These are phyloP conservation scores for Myotis planiceps DNA, from an alignment of 2,797 vertebrate species.

Conservation along the genomic window DNA sequence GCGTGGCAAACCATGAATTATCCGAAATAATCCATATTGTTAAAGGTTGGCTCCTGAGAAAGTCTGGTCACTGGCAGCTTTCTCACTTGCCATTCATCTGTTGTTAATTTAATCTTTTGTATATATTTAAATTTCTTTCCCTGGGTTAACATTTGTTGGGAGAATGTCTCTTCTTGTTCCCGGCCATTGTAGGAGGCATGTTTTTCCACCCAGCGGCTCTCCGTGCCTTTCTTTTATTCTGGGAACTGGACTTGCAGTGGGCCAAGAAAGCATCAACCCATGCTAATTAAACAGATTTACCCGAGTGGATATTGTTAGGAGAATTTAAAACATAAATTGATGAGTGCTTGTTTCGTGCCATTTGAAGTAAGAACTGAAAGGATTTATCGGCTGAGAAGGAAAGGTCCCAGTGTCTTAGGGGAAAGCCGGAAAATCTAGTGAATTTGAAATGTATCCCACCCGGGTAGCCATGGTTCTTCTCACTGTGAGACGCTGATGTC, in stretches of 20 bases:
- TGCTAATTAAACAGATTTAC: slow-evolving; percentile 84
- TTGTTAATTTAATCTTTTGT: slow-evolving; percentile 82
- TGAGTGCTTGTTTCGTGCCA: slow-evolving; percentile 81
- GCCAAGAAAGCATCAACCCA: slow-evolving; percentile 83
- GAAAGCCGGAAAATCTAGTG: slow-evolving; percentile 84
- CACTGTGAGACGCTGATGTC: slow-evolving; percentile 80
- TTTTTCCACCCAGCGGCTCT: slow-evolving; percentile 75
- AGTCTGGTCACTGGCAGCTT: slow-evolving; percentile 80
- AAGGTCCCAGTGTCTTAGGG: slow-evolving; percentile 82
- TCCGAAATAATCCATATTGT: slow-evolving; percentile 85
- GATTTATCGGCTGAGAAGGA: slow-evolving; percentile 82
- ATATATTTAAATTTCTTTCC: slow-evolving; percentile 77
- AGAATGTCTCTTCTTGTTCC: slow-evolving; percentile 77
- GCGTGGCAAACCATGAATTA: slow-evolving; percentile 85
- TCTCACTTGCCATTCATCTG: slow-evolving; percentile 82
- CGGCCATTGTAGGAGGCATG: slow-evolving; percentile 73
- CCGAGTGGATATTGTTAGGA: slow-evolving; percentile 74
- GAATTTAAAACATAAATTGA: slow-evolving; percentile 85
- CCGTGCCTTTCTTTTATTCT: slow-evolving; percentile 80
- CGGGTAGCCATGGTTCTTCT: slow-evolving; percentile 79
- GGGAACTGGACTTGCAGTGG: slow-evolving; percentile 81
- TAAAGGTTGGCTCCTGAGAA: slow-evolving; percentile 83
- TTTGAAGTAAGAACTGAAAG: slow-evolving; percentile 84
- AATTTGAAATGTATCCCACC: slow-evolving; percentile 83
- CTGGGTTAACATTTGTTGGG: slow-evolving; percentile 81